Evolutionary conservation across 2,113 vertebrate genomes (phyloP), one percentile per base, ranked within the genome.

Genomic region (Calyptomena viridis): DNA sequence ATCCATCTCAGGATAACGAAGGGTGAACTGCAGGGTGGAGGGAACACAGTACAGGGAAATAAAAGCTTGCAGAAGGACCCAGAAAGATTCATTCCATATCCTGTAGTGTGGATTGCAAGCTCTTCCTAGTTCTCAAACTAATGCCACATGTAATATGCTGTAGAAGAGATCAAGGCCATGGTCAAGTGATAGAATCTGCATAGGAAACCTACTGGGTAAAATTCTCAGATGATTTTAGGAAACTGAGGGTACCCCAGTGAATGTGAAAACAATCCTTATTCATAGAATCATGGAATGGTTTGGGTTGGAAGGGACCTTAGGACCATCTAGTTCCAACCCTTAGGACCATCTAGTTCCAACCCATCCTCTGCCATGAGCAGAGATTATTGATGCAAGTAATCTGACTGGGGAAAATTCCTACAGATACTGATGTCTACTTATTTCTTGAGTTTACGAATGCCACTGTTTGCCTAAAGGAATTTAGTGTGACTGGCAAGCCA

Each of bases 81-180:
- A 12, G 31, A 23, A 71, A 31, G 31, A 53, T 52, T 85, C 7
- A 14, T 73, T 91, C 50, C 19, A 22, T 55, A 35, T 44, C 14
- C 11, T 14, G 5, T 47, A 39, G 11, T 8, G 4, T 9, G 7
- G 7, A 27, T 5, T 1, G 24, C 30, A 56, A 68, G 63, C 0
- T 0, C 23, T 87, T 78, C 44, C 16, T 22, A 44, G 27, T 21
- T 58, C 35, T 83, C 33, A 35, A 31, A 49, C 27, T 46, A 35
- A 47, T 52, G 49, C 22, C 22, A 21, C 21, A 66, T 46, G 5
- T 33, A 17, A 30, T 14, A 11, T 13, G 40, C 40, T 82, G 25
- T 46, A 69, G 30, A 39, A 77, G 30, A 52, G 62, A 35, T 67
- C 25, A 24, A 56, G 22, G 5, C 7, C 6, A 1, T 21, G 20